These are phyloP conservation scores for Galerucella pusilla DNA, from an alignment of 2,888 invertebrate genomes.

Conservation along the genomic window DNA sequence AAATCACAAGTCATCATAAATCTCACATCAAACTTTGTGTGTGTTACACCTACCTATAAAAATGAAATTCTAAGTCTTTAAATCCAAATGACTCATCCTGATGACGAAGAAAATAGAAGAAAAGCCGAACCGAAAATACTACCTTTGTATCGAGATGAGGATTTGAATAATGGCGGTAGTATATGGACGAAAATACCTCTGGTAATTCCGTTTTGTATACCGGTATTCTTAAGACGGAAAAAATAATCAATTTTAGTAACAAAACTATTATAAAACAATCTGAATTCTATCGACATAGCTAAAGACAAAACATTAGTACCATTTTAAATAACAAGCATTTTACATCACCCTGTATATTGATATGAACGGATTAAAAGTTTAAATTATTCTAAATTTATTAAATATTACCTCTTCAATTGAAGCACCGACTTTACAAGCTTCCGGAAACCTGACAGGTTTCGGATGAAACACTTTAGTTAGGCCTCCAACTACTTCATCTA, in stretches of 20 bases:
- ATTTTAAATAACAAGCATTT: too few relatives aligned
- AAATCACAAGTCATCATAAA: background rate
- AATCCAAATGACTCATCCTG: background rate
- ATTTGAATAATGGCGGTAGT: background rate
- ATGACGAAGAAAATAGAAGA: background rate
- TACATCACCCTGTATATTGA: too few relatives aligned
- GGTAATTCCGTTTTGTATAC: constrained; percentile 6
- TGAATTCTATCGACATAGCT: too few relatives aligned
- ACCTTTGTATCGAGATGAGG: constrained; percentile 9
- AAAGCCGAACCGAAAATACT: background rate
- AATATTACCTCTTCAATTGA: constrained; percentile 69
- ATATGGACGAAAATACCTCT: constrained; percentile 1
- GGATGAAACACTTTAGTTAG: constrained; percentile 81
- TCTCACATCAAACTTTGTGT: background rate
- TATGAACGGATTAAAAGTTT: too few relatives aligned
- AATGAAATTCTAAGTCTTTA: constrained; percentile 3
- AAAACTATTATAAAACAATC: too few relatives aligned
- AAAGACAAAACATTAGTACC: too few relatives aligned
- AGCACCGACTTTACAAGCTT: constrained; percentile 65
- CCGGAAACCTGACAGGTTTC: constrained; percentile 63
- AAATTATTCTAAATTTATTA: background rate
- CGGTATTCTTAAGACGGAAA: constrained; percentile 45
- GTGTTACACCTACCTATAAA: background rate
- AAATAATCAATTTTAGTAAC: constrained; percentile 12
- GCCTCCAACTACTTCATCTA: constrained; percentile 86